Evolutionary conservation across 1,140 invertebrate species (phyloP).

Genomic region (Acyrthosiphon pisum): DNA sequence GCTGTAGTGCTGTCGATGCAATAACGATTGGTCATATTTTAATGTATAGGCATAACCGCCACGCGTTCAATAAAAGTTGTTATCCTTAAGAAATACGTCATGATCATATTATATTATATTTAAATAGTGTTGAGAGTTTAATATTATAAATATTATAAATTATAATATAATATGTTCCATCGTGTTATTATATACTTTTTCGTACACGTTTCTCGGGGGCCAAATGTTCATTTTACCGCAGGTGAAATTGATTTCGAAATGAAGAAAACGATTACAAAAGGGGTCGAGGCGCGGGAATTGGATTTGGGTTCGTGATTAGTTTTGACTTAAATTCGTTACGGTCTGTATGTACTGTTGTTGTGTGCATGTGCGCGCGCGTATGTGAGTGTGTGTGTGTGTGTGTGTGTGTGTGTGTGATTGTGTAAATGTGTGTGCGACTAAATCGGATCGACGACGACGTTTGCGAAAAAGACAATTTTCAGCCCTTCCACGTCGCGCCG

Average conservation of each 20-base stretch:
- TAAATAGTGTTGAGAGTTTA: too few species aligned
- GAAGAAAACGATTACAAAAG: constrained; percentile 27
- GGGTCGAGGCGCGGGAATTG: constrained; percentile 42
- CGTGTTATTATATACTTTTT: background rate
- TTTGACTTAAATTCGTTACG: constrained; percentile 55
- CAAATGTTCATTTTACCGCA: constrained; percentile 29
- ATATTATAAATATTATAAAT: background rate
- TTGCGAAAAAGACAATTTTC: constrained; percentile 54
- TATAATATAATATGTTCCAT: background rate
- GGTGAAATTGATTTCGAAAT: constrained; percentile 47
- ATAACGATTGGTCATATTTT: too few species aligned
- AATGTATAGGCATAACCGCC: background rate
- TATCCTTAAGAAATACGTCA: background rate
- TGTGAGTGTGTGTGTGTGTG: background rate
- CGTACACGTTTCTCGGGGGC: background rate
- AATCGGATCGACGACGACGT: constrained; percentile 35
- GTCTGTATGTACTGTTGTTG: background rate
- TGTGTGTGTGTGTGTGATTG: background rate
- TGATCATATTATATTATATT: background rate
- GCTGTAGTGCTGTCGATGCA: too few species aligned
- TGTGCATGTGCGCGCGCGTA: background rate
- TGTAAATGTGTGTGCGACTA: background rate
- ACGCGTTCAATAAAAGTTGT: background rate
- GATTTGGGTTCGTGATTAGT: constrained; percentile 49
- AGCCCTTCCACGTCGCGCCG: background rate